A percentile compares a stretch with the other conserved stretches of the same genome.
Evolutionary conservation across 2,888 invertebrate species (phyloP).

Genomic region (Ceraclea dissimilis): DNA sequence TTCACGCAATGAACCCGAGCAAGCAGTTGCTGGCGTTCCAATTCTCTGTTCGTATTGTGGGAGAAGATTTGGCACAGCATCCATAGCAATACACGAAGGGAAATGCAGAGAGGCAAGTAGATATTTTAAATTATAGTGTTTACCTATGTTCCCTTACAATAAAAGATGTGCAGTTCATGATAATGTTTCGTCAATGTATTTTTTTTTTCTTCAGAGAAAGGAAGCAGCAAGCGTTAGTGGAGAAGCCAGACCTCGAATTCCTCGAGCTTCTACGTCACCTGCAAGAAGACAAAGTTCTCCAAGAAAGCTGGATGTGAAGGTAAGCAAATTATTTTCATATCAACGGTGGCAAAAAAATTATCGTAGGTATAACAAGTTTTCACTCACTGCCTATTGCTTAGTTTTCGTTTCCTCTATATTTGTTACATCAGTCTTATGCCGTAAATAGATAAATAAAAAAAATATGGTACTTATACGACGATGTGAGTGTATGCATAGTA

Average conservation of each 20-base stretch:
- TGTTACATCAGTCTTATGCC: too few relatives aligned
- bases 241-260: background rate
- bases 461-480: too few relatives aligned
- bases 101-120: conserved; percentile 52
- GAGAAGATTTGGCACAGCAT: conserved; percentile 58
- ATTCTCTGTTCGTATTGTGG: conserved; percentile 58
- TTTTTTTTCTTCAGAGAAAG: background rate
- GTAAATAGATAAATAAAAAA: too few relatives aligned
- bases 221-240: background rate
- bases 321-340: too few relatives aligned
- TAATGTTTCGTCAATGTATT: too few relatives aligned
- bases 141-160: background rate
- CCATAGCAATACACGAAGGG: conserved; percentile 58
- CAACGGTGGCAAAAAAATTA: too few relatives aligned
- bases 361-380: too few relatives aligned
- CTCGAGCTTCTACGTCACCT: background rate
- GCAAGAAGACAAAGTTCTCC: background rate
- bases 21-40: conserved; percentile 26
- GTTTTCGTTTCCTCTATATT: too few relatives aligned
- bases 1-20: background rate
- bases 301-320: background rate
- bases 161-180: too few relatives aligned
- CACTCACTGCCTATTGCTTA: too few relatives aligned
- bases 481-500: too few relatives aligned
- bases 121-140: background rate